Conservation (phyloP, 2,888 invertebrate genomes). For the Malthinus seriepunctatus region DNA sequence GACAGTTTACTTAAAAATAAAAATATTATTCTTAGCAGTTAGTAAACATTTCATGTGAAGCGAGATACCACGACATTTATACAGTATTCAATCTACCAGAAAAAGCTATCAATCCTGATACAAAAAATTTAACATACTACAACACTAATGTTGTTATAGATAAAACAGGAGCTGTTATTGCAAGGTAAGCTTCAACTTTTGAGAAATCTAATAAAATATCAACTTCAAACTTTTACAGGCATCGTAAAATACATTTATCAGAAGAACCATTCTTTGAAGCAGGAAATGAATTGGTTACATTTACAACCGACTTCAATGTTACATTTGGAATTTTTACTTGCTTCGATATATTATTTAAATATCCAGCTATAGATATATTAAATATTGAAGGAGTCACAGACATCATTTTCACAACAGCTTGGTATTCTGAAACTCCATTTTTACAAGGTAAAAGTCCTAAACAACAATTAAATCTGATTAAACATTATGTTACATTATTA, state of each 20-base stretch:
- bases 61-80: conserved; percentile 63
- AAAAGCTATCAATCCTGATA: conserved; percentile 51
- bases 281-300: conserved; percentile 60
- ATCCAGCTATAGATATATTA: conserved; percentile 62
- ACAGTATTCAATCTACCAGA: conserved; percentile 74
- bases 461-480: too few species aligned
- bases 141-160: conserved; percentile 83
- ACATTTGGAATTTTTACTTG: conserved; percentile 81
- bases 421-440: conserved; percentile 83
- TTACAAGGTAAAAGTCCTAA: conserved; percentile 60
- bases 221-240: conserved; percentile 37
- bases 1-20: background rate
- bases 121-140: conserved; percentile 52
- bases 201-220: background rate
- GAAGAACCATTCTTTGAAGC: conserved; percentile 57
- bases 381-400: conserved; percentile 55
- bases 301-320: conserved; percentile 78
- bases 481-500: too few species aligned
- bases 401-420: conserved; percentile 72
- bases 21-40: conserved; percentile 12
- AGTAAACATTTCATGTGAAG: conserved; percentile 61
- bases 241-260: conserved; percentile 49
- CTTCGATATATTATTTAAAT: conserved; percentile 79
- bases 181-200: conserved; percentile 57
- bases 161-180: conserved; percentile 69